Base-by-base conservation (phyloP, 2,797 vertebrate genomes). In the Amniataba percoides region DNA sequence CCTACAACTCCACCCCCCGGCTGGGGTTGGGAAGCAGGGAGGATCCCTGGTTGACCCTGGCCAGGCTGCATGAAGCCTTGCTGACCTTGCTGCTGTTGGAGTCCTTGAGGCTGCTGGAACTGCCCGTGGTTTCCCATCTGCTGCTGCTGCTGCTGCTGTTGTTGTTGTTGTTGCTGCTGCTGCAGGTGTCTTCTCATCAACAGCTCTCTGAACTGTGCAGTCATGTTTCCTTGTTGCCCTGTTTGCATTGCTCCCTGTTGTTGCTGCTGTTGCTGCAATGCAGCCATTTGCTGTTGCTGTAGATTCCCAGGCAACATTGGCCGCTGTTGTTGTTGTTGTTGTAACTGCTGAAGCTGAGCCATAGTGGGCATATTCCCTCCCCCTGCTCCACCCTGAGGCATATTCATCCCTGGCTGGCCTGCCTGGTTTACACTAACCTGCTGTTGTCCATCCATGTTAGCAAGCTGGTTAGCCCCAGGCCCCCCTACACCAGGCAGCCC, bases 121-220 rank as follows among this genome's bases (percentile, higher is more conserved):
- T 97, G 97, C 82, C 74, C 95, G 3, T 98, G 97, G 88, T 95
- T 97, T 62, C 95, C 96, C 95, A 99, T 96, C 31, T 96, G 96
- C 42, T 97, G 97, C 6, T 97, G 96, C 3, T 97, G 95, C 0
- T 96, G 95, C 0, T 95, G 95, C 0, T 92, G 88, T 0, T 90
- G 89, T 0, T 95, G 94, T 0, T 95, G 95, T 0, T 95, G 96
- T 0, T 96, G 95, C 7, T 88, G 88, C 12, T 95, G 96, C 19
- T 94, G 95, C 16, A 94, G 69, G 12, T 96, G 96, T 70, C 96
- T 93, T 68, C 97, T 95, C 92, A 97, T 92, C 39, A 98, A 81
- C 65, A 97, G 81, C 80, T 99, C 97, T 93, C 97, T 95, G 74
- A 97, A 97, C 88, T 99, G 97, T 1, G 97, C 95, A 55, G 87